phyloP scores from a whole-genome alignment of 1,140 invertebrate genomes.

The Leptinotarsa defecta region DNA sequence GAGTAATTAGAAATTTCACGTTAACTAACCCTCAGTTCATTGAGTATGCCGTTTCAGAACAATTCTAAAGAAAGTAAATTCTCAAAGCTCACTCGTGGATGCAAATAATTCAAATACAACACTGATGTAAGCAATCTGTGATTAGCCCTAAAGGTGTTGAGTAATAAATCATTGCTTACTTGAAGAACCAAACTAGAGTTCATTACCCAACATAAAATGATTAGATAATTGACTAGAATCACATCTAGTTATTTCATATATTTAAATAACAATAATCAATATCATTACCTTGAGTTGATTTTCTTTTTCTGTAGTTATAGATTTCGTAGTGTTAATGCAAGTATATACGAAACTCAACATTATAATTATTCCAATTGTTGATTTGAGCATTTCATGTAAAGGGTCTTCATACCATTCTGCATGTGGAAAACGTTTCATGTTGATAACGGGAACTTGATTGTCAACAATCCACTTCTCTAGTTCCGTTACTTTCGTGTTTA shows the following conservation, averaged over 20 bases:
- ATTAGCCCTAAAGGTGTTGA: too few species aligned
- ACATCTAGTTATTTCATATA: background rate
- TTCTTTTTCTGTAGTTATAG: slow-evolving; percentile 67
- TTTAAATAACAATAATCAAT: background rate
- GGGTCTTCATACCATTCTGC: slow-evolving; percentile 75
- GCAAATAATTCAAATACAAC: too few species aligned
- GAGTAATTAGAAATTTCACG: too few species aligned
- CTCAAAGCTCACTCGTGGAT: too few species aligned
- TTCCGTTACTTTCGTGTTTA: background rate
- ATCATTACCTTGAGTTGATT: slow-evolving; percentile 64
- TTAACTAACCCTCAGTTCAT: too few species aligned
- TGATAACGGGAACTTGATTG: slow-evolving; percentile 47
- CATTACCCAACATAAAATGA: too few species aligned
- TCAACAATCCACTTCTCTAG: background rate
- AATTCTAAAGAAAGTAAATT: too few species aligned
- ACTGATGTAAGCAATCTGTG: too few species aligned
- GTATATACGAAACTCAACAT: slow-evolving; percentile 79
- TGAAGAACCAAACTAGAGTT: too few species aligned
- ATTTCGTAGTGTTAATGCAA: slow-evolving; percentile 77
- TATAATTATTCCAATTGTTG: slow-evolving; percentile 75
- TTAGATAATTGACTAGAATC: background rate
- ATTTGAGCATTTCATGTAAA: slow-evolving; percentile 68
- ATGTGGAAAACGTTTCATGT: slow-evolving; percentile 75
- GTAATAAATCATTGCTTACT: too few species aligned
- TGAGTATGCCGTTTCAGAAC: too few species aligned